Evolutionary conservation across 2,113 vertebrate genomes (phyloP).

Genomic region (Tympanuchus pallidicinctus): DNA sequence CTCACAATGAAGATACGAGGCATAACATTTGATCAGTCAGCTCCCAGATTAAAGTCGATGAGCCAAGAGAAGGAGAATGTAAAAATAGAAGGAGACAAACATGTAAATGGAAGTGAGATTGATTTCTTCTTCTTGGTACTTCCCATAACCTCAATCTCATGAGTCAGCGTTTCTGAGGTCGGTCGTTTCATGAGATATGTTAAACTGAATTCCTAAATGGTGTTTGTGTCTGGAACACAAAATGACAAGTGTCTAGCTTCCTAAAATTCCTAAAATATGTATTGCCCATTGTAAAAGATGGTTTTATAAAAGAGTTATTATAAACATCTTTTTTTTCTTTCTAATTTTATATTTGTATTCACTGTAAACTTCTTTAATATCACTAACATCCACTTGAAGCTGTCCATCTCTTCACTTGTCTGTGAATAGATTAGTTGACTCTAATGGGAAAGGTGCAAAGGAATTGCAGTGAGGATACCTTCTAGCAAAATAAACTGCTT

Average conservation of each 20-base stretch:
- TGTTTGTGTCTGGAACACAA: neutral
- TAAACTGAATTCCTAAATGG: neutral
- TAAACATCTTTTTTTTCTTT: neutral
- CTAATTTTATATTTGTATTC: neutral
- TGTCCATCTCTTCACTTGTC: neutral
- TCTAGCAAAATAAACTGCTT: neutral
- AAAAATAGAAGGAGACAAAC: neutral
- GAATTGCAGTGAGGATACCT: neutral
- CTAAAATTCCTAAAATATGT: neutral
- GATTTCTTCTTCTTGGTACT: neutral
- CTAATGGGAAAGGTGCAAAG: neutral
- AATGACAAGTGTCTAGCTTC: neutral
- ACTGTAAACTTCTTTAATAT: neutral
- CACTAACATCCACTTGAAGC: neutral
- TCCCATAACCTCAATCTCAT: neutral
- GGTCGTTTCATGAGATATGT: neutral
- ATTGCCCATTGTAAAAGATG: neutral
- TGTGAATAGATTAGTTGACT: neutral
- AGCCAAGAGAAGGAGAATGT: neutral
- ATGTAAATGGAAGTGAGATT: neutral
- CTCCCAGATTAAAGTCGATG: conserved; percentile 18
- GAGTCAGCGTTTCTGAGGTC: conserved; percentile 7
- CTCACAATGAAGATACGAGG: neutral
- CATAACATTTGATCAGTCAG: neutral
- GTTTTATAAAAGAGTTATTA: neutral